Evolutionary conservation across 2,797 vertebrate species (phyloP).

Genomic region (Urosaurus nigricauda): DNA sequence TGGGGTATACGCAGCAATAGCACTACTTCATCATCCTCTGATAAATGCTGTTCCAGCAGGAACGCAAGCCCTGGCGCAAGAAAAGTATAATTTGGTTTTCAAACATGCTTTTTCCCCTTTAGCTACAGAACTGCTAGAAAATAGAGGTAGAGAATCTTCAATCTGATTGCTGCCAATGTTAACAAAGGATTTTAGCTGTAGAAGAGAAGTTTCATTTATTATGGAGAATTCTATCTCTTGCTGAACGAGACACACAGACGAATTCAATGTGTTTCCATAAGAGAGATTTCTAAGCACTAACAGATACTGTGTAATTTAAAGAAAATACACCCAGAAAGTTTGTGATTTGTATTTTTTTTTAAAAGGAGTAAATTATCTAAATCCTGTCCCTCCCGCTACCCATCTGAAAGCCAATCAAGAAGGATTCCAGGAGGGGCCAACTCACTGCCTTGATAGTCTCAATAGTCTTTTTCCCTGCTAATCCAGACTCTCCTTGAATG

Average conservation of each 20-base stretch:
- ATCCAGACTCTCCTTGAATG: conserved; percentile 87
- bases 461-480: conserved; percentile 92
- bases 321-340: not conserved
- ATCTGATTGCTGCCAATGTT: not conserved
- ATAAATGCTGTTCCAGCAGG: accelerated
- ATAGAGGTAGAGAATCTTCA: not conserved
- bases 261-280: not conserved
- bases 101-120: not conserved
- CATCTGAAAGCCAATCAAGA: not conserved
- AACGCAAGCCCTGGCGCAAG: not conserved
- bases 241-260: not conserved
- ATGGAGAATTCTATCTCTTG: not conserved
- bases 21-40: too few species aligned
- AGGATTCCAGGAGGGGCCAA: conserved; percentile 33
- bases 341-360: not conserved
- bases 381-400: not conserved
- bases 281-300: not conserved
- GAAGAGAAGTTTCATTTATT: too few species aligned
- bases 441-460: conserved; percentile 97
- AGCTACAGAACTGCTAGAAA: not conserved
- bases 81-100: too few species aligned
- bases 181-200: not conserved
- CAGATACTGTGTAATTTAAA: not conserved
- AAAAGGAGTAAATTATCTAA: not conserved
- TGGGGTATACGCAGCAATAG: not conserved